Conservation (phyloP, 2,797 vertebrate species). For the Halcyon chelicuti region DNA sequence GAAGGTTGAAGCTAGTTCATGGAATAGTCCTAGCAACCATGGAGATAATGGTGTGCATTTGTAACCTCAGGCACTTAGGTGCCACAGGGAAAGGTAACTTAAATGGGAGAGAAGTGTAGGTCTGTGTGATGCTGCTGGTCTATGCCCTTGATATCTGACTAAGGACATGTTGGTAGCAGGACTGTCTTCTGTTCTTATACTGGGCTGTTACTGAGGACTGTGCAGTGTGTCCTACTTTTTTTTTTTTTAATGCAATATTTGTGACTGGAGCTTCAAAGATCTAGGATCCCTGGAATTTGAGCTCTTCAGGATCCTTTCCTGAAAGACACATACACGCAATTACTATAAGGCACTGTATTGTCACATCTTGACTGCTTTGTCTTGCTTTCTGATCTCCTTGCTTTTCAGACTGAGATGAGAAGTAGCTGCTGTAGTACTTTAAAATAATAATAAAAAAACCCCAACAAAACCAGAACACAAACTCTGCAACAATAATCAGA, state of each 20-base stretch:
- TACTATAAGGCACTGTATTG: not conserved
- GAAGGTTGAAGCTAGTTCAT: not conserved
- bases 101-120: not conserved
- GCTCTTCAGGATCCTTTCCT: not conserved
- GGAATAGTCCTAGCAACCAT: not conserved
- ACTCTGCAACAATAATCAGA: not conserved
- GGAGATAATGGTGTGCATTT: not conserved
- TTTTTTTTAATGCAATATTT: not conserved
- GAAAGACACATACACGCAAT: not conserved
- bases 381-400: not conserved
- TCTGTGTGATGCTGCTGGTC: not conserved
- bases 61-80: not conserved
- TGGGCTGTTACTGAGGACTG: not conserved
- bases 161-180: not conserved
- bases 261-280: not conserved
- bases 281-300: not conserved
- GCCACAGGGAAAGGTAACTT: not conserved
- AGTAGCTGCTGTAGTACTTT: not conserved
- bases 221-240: not conserved
- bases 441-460: not conserved
- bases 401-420: not conserved
- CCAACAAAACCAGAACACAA: not conserved
- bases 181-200: not conserved
- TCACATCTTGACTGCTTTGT: not conserved
- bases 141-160: not conserved